Conservation (phyloP, 2,113 vertebrate genomes). For the Sialia sialis region DNA sequence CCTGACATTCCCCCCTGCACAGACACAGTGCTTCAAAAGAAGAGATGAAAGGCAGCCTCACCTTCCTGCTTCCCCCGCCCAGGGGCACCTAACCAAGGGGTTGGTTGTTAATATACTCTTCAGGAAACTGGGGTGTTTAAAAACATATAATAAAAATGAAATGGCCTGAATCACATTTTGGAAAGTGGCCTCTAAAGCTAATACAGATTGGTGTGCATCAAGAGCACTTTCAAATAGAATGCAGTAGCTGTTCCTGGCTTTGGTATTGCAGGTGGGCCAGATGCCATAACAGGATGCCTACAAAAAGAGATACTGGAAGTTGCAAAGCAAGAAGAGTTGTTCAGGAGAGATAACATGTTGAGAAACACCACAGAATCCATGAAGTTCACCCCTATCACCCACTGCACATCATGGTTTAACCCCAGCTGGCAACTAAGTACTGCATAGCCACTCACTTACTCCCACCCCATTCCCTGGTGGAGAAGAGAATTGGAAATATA, state of each 20-base stretch:
- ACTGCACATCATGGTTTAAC: background rate
- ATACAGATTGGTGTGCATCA: rapidly evolving
- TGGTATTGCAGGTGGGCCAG: background rate
- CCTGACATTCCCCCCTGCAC: background rate
- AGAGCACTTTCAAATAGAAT: background rate
- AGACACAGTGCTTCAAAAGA: background rate
- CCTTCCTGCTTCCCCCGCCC: background rate
- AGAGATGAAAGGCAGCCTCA: background rate
- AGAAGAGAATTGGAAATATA: background rate
- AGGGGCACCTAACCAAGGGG: background rate
- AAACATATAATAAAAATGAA: background rate
- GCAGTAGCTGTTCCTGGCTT: background rate
- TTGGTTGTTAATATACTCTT: background rate
- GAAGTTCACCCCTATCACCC: rapidly evolving
- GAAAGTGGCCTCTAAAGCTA: background rate
- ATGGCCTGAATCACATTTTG: background rate
- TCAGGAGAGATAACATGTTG: background rate
- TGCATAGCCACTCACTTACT: background rate
- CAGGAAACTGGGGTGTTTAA: background rate
- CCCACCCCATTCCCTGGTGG: no score
- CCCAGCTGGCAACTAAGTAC: background rate
- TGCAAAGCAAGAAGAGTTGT: background rate
- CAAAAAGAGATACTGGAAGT: background rate
- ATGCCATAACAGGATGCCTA: background rate
- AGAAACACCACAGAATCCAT: background rate